Evolutionary conservation across 37 sponge, comb jelly and placozoan genomes (phyloP), one percentile per base, ranked within the genome.

Genomic region (Chondrosia reniformis): DNA sequence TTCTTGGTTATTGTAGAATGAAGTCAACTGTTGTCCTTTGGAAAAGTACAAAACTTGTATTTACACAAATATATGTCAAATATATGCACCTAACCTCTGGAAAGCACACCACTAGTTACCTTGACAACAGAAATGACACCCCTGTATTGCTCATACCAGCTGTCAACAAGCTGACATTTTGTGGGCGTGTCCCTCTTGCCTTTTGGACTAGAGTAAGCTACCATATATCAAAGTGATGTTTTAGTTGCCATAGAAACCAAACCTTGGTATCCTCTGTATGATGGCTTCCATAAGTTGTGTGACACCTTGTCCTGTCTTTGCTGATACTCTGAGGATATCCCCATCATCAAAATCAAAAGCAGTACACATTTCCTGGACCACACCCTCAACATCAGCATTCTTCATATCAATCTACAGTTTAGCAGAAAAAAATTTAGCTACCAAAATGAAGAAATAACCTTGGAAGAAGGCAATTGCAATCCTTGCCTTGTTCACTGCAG

Each of bases 41-140:
- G n/a, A n/a, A n/a, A n/a, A n/a, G n/a, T n/a, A n/a, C n/a, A n/a
- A n/a, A n/a, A n/a, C n/a, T n/a, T n/a, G n/a, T n/a, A n/a, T n/a
- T n/a, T n/a, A n/a, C n/a, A n/a, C n/a, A n/a, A n/a, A n/a, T n/a
- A n/a, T n/a, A n/a, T n/a, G n/a, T n/a, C n/a, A n/a, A n/a, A n/a
- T n/a, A n/a, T n/a, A n/a, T n/a, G n/a, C n/a, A n/a, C n/a, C n/a
- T n/a, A n/a, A 86, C 94, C 94, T 81, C 43, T 52, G 4, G 33
- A 32, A 2, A 94, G 39, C 2, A 49, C 39, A 1, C 96, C 96
- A 81, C 93, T 90, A 8, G 27, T 40, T 22, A 95, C 79, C 22
- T 87, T 86, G 46, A 95, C 55, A 36, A 89, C 78, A 81, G 93
- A 92, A n/a, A 95, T 38, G n/a, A 93, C 96, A 0, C 96, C 96